Evolutionary conservation across 2,797 vertebrate genomes (phyloP).

Genomic region (Poecile montanus): DNA sequence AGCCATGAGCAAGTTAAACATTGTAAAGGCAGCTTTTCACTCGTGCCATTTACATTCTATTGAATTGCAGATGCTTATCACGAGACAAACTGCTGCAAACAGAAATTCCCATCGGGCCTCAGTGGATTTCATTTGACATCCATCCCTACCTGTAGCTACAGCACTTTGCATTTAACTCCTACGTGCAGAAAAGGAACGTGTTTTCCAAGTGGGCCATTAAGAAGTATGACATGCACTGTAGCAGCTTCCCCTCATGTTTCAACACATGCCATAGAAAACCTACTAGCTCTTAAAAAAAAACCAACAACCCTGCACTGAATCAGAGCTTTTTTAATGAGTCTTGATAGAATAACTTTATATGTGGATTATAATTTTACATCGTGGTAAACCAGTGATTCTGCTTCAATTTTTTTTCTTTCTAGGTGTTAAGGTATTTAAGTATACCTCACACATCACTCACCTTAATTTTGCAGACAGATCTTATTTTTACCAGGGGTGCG

Average conservation of each 20-base stretch:
- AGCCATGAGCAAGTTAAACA: not conserved
- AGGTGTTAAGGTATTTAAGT: not conserved
- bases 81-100: conserved; percentile 8
- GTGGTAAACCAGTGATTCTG: conserved; percentile 30
- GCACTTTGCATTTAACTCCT: not conserved
- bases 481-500: fast-evolving
- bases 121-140: not conserved
- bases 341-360: not conserved
- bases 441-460: not conserved
- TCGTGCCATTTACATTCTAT: not conserved
- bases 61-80: conserved; percentile 16
- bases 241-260: conserved; percentile 23
- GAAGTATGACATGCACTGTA: conserved; percentile 26
- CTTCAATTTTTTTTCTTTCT: not conserved
- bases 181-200: conserved; percentile 31
- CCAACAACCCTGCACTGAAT: not conserved
- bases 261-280: conserved; percentile 20
- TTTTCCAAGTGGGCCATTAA: conserved; percentile 61
- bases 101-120: not conserved
- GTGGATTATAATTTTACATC: conserved; percentile 30
- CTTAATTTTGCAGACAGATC: not conserved
- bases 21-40: not conserved
- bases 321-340: not conserved
- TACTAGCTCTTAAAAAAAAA: not conserved
- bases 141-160: not conserved